These are phyloP conservation scores for Agrypnia vestita DNA, from an alignment of 1,140 invertebrate genomes.

Conservation along the genomic window DNA sequence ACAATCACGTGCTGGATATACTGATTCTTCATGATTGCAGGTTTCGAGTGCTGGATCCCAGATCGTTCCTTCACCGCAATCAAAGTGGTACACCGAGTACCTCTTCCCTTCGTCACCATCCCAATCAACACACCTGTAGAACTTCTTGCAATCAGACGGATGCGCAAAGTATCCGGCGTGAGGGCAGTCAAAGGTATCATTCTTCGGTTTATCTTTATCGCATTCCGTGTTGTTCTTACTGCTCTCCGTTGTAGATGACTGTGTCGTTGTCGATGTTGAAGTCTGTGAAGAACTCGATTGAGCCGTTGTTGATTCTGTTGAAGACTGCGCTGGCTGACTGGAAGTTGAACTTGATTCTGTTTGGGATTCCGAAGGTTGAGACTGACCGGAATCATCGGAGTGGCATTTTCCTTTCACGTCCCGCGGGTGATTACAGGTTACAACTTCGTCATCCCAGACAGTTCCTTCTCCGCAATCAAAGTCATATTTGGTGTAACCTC, in stretches of 20 bases:
- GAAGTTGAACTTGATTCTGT: slow-evolving; percentile 6
- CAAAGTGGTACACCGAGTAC: slow-evolving; percentile 78
- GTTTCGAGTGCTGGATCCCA: slow-evolving; percentile 75
- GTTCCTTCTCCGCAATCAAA: slow-evolving; percentile 77
- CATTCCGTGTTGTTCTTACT: slow-evolving; percentile 59
- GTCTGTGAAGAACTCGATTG: slow-evolving; percentile 52
- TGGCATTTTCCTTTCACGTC: slow-evolving; percentile 62
- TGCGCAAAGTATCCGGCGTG: slow-evolving; percentile 79
- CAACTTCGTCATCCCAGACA: slow-evolving; percentile 68
- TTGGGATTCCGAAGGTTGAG: slow-evolving; percentile 18
- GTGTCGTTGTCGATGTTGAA: slow-evolving; percentile 47
- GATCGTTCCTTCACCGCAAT: slow-evolving; percentile 76
- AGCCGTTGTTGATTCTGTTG: slow-evolving; percentile 50
- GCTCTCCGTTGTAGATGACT: slow-evolving; percentile 58
- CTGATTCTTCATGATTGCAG: slow-evolving; percentile 72
- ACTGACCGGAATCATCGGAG: slow-evolving; percentile 16
- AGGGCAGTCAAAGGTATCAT: slow-evolving; percentile 64
- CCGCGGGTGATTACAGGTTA: slow-evolving; percentile 66
- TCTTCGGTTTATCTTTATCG: slow-evolving; percentile 53
- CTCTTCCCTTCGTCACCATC: slow-evolving; percentile 73
- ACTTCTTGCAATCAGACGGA: slow-evolving; percentile 79
- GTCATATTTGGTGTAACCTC: slow-evolving; percentile 74
- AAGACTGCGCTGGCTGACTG: not conserved
- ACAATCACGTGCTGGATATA: slow-evolving; percentile 69
- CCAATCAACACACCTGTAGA: slow-evolving; percentile 82